Conservation (phyloP, 2,888 invertebrate genomes). For the Cataglyphis rosenhaueri region DNA sequence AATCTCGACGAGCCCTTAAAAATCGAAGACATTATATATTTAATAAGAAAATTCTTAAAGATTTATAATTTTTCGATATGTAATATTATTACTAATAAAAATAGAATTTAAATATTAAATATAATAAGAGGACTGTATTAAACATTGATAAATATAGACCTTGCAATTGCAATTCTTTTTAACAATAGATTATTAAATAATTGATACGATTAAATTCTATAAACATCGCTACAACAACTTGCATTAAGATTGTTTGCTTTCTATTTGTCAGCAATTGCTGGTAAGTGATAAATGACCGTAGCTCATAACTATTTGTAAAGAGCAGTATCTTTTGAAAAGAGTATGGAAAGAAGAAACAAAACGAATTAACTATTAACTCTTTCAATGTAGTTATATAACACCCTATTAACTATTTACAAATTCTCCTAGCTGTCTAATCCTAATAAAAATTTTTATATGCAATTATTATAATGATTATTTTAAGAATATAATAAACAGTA, state of each 20-base stretch:
- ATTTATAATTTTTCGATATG: neutral
- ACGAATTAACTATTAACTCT: neutral
- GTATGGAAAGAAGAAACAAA: neutral
- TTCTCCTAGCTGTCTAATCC: neutral
- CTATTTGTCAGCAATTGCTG: constrained; percentile 40
- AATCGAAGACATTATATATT: constrained; percentile 74
- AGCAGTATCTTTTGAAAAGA: constrained; percentile 20
- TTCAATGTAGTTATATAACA: neutral
- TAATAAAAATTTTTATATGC: neutral
- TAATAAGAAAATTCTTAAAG: constrained; percentile 70
- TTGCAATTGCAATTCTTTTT: neutral
- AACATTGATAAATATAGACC: neutral
- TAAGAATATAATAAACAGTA: too few species aligned
- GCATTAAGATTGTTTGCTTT: constrained; percentile 11
- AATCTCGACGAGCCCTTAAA: constrained; percentile 72
- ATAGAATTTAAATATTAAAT: neutral
- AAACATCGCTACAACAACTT: neutral
- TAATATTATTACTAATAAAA: neutral
- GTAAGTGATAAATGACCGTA: constrained; percentile 41
- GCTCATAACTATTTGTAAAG: neutral
- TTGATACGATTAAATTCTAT: neutral
- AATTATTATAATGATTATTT: neutral
- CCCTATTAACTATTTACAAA: neutral
- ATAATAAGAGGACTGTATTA: neutral
- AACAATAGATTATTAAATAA: neutral